Base-by-base conservation (phyloP, 2,113 vertebrate genomes). In the Fulica atra region DNA sequence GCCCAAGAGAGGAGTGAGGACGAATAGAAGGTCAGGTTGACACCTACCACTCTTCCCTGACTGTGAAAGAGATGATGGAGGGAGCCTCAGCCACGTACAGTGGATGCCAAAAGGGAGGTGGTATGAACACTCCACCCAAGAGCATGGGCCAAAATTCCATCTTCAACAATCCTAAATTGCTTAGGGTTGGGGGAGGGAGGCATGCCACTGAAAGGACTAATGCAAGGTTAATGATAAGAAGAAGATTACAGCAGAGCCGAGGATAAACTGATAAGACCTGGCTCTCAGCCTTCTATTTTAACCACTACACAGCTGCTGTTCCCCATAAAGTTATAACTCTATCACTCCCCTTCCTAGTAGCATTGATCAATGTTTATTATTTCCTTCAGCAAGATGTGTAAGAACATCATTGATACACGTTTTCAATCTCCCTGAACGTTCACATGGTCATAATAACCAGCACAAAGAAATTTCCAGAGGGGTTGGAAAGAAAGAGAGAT, bases 251-350 rank as follows among this genome's bases (percentile, higher is more conserved):
- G 80, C 61, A 92, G 73, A 93, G 93, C 35, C 0, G 2, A 93
- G 88, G 92, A 95, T 95, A 96, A 96, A 96, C 61, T 84, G 86
- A 10, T 93, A 92, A 96, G 70, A 91, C 70, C 50, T 93, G 91
- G 57, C 59, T 50, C 83, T 73, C 36, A 84, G 80, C 83, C 70
- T 86, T 93, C 86, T 94, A 76, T 93, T 93, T 93, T 89, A 95
- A 96, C 81, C 59, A 72, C 65, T 85, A n/a, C 1, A 4, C 88
- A 95, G 95, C 88, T 95, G 95, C 77, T 91, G 63, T 25, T 48
- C 46, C 66, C 50, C 77, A 87, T 40, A 40, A 94, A 91, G n/a
- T 84, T 69, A 40, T 26, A 40, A 46, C 44, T 94, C 57, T 72
- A 57, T 56, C 29, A 57, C 16, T 69, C 21, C 31, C 29, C 24